A percentile compares a stretch with the other conserved stretches of the same genome.
Evolutionary conservation across 2,888 invertebrate species (phyloP).

Genomic region (Epistrophe eligans): DNA sequence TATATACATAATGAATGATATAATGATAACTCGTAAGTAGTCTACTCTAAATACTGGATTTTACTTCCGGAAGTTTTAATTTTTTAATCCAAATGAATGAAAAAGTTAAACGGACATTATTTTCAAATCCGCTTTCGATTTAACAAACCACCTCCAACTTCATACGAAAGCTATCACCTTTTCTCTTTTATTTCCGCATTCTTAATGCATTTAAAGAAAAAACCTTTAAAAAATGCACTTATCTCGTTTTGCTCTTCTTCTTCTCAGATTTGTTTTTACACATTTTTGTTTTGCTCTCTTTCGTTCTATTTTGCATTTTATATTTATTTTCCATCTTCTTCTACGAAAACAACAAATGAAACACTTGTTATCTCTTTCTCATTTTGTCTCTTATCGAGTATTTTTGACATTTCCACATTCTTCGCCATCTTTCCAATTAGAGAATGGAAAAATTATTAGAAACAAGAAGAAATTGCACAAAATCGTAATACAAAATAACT

Average conservation of each 20-base stretch:
- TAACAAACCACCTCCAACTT: conserved; percentile 37
- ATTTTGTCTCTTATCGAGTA: conserved; percentile 17
- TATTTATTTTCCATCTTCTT: conserved; percentile 14
- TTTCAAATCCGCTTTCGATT: neutral
- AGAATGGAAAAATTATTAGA: conserved; percentile 39
- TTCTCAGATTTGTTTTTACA: conserved; percentile 54
- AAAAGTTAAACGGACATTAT: neutral
- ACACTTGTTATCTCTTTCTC: conserved; percentile 56
- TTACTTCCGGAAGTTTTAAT: neutral
- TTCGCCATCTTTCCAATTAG: conserved; percentile 71
- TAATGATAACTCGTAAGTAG: too few species aligned
- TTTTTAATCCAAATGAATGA: neutral
- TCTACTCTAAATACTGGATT: too few species aligned
- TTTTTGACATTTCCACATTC: conserved; percentile 66
- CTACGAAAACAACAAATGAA: conserved; percentile 61
- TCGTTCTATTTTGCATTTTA: conserved; percentile 38
- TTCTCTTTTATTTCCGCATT: conserved; percentile 10
- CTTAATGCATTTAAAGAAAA: conserved; percentile 14
- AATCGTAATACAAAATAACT: conserved; percentile 38
- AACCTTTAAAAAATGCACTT: conserved; percentile 16
- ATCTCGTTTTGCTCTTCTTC: conserved; percentile 31
- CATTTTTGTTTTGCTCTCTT: conserved; percentile 57
- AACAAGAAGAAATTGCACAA: conserved; percentile 62
- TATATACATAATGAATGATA: too few species aligned
- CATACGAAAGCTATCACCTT: conserved; percentile 17